A percentile compares a stretch with the other conserved stretches of the same genome.
phyloP scores from a whole-genome alignment of 2,797 vertebrate genomes.

The Varecia variegata region DNA sequence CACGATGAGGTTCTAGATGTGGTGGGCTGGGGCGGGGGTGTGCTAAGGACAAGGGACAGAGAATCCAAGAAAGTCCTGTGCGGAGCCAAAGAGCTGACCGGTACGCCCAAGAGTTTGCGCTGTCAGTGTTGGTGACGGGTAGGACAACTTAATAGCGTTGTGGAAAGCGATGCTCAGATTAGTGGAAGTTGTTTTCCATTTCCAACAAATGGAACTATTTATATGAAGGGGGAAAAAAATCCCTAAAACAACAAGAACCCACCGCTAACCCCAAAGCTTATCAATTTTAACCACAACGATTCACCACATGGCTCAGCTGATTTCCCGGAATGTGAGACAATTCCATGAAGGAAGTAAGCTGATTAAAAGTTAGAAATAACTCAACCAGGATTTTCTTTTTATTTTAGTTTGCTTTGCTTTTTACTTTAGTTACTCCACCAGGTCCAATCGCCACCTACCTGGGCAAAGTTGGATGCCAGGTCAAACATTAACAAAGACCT shows the following conservation, averaged over 20 bases:
- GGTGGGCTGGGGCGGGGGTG: too few relatives aligned
- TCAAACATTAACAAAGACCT: not conserved
- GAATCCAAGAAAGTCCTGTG: not conserved
- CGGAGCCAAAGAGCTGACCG: not conserved
- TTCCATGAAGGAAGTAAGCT: not conserved
- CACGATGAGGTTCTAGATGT: not conserved
- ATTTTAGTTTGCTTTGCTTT: not conserved
- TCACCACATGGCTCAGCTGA: not conserved
- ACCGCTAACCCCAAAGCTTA: not conserved
- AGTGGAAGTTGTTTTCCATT: not conserved
- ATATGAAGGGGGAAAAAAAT: not conserved
- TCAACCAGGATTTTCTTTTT: not conserved
- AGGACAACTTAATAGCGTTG: not conserved
- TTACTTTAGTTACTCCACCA: not conserved
- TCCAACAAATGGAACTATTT: not conserved
- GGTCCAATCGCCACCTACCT: not conserved
- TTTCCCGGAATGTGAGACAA: not conserved
- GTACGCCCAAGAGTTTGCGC: not conserved
- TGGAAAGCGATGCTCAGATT: not conserved
- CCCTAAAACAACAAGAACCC: not conserved
- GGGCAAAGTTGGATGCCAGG: not conserved
- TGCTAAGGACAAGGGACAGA: accelerated
- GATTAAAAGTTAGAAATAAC: not conserved
- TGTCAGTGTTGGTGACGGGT: not conserved
- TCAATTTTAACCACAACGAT: not conserved